Evolutionary conservation across 2,797 vertebrate species (phyloP).

Genomic region (Malacoctenus gilli): DNA sequence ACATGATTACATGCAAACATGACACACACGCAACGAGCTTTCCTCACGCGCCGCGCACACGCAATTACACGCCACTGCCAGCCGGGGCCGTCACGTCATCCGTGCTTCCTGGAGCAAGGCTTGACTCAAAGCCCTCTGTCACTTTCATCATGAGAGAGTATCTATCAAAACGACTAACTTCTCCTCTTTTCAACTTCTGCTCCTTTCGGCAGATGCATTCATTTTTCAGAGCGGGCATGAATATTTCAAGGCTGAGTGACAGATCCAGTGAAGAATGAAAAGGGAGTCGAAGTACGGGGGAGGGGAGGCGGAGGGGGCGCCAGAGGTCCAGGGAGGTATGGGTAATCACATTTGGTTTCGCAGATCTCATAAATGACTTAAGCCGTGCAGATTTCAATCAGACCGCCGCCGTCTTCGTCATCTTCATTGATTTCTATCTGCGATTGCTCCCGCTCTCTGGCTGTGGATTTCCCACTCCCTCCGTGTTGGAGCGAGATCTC

Average conservation of each 20-base stretch:
- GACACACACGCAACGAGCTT: background rate
- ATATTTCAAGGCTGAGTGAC: slow-evolving; percentile 80
- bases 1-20: slow-evolving; percentile 7
- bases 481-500: slow-evolving; percentile 19
- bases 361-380: slow-evolving; percentile 75
- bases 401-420: slow-evolving; percentile 46
- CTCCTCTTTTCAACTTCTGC: slow-evolving; percentile 72
- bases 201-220: slow-evolving; percentile 75
- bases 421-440: slow-evolving; percentile 58
- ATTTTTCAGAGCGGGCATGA: slow-evolving; percentile 78
- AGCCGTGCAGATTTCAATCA: slow-evolving; percentile 67
- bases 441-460: slow-evolving; percentile 1
- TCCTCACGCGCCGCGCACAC: background rate
- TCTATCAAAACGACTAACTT: slow-evolving; percentile 73
- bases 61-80: background rate
- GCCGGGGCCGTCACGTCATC: slow-evolving; percentile 15
- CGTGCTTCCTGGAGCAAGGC: slow-evolving; percentile 53
- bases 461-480: slow-evolving; percentile 12
- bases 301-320: background rate
- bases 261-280: slow-evolving; percentile 77
- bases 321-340: slow-evolving; percentile 59
- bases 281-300: slow-evolving; percentile 38
- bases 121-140: slow-evolving; percentile 65
- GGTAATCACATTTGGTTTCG: slow-evolving; percentile 76
- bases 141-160: slow-evolving; percentile 71